Evolutionary conservation across 2,888 invertebrate genomes (phyloP).

Genomic region (Tinea trinotella): DNA sequence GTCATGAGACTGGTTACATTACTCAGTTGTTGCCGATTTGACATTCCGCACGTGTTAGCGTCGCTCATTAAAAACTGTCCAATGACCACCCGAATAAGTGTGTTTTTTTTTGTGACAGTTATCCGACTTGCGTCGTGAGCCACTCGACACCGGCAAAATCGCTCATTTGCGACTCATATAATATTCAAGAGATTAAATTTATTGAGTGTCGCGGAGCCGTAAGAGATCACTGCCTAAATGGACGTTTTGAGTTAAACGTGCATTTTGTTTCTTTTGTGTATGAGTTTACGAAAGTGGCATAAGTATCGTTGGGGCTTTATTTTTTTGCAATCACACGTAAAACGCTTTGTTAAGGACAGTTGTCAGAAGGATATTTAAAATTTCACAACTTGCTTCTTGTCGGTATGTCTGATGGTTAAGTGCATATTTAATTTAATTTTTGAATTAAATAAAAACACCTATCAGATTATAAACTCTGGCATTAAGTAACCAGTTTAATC

Average conservation of each 20-base stretch:
- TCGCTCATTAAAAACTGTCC: constrained; percentile 11
- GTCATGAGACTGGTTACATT: neutral
- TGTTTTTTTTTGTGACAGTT: constrained; percentile 13
- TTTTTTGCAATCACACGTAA: neutral
- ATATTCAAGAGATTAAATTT: constrained; percentile 18
- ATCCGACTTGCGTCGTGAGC: constrained; percentile 14
- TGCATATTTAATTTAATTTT: neutral
- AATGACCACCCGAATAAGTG: neutral
- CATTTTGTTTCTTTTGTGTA: constrained; percentile 4
- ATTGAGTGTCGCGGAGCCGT: constrained; percentile 13
- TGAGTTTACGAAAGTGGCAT: neutral
- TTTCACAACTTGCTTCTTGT: constrained; percentile 1
- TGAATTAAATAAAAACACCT: neutral
- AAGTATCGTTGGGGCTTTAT: constrained; percentile 6
- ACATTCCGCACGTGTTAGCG: constrained; percentile 29
- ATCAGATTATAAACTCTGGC: constrained; percentile 1
- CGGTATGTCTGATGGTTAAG: neutral
- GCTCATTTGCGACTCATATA: constrained; percentile 14
- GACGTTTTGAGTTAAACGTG: constrained; percentile 9
- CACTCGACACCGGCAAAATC: constrained; percentile 15
- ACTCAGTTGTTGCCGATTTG: constrained; percentile 22
- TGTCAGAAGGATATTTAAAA: neutral
- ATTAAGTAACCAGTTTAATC: constrained; percentile 8
- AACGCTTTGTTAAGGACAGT: neutral
- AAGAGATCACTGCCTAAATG: constrained; percentile 7